Conservation (phyloP, 2,888 invertebrate genomes). For the Pilophorus perplexus region DNA sequence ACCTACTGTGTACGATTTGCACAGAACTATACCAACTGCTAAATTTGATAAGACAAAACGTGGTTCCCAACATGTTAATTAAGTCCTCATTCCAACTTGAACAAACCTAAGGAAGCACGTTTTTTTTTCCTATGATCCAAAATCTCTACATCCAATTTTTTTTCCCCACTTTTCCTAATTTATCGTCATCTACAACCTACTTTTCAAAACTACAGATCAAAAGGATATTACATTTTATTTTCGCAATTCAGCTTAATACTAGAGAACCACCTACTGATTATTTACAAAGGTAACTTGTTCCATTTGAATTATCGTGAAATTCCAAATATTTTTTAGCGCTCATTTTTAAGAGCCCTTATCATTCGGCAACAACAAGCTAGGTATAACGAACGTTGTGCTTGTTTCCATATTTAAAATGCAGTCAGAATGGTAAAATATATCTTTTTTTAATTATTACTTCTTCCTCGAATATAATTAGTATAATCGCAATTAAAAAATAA, state of each 20-base stretch:
- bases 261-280: constrained; percentile 13
- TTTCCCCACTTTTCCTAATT: too few species aligned
- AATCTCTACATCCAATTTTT: neutral
- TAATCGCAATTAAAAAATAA: too few species aligned
- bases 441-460: neutral
- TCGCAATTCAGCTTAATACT: neutral
- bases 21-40: too few species aligned
- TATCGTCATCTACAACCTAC: too few species aligned
- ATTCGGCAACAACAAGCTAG: constrained; percentile 6
- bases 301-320: constrained; percentile 17
- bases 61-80: neutral
- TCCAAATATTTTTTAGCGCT: neutral
- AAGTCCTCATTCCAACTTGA: neutral
- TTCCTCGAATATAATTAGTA: neutral
- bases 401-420: constrained; percentile 7
- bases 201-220: too few species aligned
- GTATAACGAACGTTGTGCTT: neutral
- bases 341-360: neutral
- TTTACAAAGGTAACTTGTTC: constrained; percentile 33
- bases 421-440: constrained; percentile 22
- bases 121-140: neutral
- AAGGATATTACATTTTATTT: too few species aligned
- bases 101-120: neutral
- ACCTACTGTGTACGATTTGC: too few species aligned
- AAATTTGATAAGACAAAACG: too few species aligned